A percentile compares a stretch with the other conserved stretches of the same genome.
These are phyloP conservation scores for Galbula dea DNA, from an alignment of 2,113 vertebrate genomes.

Conservation along the genomic window DNA sequence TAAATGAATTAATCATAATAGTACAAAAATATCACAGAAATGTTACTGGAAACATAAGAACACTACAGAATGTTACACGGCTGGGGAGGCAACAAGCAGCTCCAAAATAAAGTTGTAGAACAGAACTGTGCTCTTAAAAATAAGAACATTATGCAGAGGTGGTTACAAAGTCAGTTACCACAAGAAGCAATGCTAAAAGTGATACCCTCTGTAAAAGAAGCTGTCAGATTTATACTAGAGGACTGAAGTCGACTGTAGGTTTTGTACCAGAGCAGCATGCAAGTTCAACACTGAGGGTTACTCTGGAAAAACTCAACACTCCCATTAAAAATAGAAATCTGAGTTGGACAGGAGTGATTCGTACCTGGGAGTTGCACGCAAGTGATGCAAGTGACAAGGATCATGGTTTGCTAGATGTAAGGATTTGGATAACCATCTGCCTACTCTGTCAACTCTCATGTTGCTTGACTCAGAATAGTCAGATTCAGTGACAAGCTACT, in stretches of 20 bases:
- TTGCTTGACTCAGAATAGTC: neutral
- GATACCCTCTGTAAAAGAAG: neutral
- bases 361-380: neutral
- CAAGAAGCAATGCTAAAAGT: neutral
- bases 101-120: neutral
- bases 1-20: neutral
- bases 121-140: neutral
- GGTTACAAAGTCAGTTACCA: neutral
- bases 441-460: neutral
- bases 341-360: neutral
- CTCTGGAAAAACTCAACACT: neutral
- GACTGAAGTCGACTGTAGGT: rapidly evolving
- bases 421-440: neutral
- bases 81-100: neutral
- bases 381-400: neutral
- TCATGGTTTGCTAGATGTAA: neutral
- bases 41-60: neutral
- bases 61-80: neutral
- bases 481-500: neutral
- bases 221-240: neutral
- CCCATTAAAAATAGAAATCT: neutral
- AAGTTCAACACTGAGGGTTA: neutral
- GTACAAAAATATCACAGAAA: neutral
- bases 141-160: neutral
- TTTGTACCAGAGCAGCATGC: neutral